Conservation (phyloP, 2,113 vertebrate genomes). For the Phyllopteryx taeniolatus region DNA sequence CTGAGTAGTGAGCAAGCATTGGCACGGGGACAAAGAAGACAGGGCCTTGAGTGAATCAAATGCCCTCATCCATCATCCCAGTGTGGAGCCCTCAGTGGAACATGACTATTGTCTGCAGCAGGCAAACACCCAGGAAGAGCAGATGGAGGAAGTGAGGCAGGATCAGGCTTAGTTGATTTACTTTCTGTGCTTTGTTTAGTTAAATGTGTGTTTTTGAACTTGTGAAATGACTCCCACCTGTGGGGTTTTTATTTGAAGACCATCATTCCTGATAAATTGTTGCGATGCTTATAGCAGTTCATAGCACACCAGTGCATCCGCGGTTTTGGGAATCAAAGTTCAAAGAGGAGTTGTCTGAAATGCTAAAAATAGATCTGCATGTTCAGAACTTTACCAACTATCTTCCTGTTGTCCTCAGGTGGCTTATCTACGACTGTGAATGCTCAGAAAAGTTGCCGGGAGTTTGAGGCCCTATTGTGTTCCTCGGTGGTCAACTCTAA, state of each 20-base stretch:
- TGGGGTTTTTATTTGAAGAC: slow-evolving; percentile 14
- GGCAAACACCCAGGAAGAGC: slow-evolving; percentile 61
- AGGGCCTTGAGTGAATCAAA: slow-evolving; percentile 63
- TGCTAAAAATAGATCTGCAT: background rate
- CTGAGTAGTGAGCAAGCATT: slow-evolving; percentile 52
- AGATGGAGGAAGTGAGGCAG: slow-evolving; percentile 49
- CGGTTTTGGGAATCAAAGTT: background rate
- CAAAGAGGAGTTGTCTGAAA: slow-evolving; percentile 8
- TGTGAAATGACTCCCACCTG: slow-evolving; percentile 39
- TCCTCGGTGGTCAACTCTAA: background rate
- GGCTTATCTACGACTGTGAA: slow-evolving; percentile 65
- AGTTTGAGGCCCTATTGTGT: background rate
- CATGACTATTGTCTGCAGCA: slow-evolving; percentile 52
- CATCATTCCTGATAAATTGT: background rate
- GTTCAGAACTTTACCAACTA: background rate
- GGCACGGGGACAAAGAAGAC: slow-evolving; percentile 47
- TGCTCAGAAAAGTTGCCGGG: background rate
- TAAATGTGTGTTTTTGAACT: slow-evolving; percentile 4
- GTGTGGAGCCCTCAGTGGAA: slow-evolving; percentile 60
- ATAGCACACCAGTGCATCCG: background rate
- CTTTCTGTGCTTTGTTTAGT: background rate
- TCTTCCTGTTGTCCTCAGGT: slow-evolving; percentile 47
- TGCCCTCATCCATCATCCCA: slow-evolving; percentile 69
- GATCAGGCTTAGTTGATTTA: background rate
- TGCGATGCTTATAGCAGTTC: background rate